Conservation (phyloP, 2,888 invertebrate genomes). For the Sialis fuliginosa region DNA sequence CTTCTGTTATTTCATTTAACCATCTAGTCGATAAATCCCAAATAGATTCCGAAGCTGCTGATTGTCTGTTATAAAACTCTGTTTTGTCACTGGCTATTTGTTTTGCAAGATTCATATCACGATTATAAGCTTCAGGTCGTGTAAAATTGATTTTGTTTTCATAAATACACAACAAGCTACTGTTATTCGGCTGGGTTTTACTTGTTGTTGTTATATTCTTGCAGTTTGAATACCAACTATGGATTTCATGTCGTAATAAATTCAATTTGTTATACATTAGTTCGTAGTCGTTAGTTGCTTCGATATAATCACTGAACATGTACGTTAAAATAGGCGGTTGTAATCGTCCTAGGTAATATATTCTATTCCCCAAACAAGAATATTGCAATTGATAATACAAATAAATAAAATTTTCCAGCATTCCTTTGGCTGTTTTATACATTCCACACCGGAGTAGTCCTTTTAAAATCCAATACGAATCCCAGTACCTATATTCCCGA, state of each 20-base stretch:
- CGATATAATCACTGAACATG: slow-evolving; percentile 54
- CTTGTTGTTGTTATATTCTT: slow-evolving; percentile 16
- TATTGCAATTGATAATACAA: slow-evolving; percentile 48
- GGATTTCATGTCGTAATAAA: slow-evolving; percentile 42
- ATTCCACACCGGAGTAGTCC: slow-evolving; percentile 63
- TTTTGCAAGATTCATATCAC: slow-evolving; percentile 48
- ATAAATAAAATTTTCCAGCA: slow-evolving; percentile 57
- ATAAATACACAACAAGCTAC: slow-evolving; percentile 39
- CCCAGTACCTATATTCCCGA: slow-evolving; percentile 70
- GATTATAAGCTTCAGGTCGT: slow-evolving; percentile 16
- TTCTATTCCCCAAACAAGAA: slow-evolving; percentile 67
- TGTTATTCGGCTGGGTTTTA: slow-evolving; percentile 42
- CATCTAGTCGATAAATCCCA: slow-evolving; percentile 79
- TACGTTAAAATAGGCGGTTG: slow-evolving; percentile 53
- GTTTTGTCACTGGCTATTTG: slow-evolving; percentile 48
- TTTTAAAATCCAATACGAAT: slow-evolving; percentile 72
- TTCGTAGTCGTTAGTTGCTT: slow-evolving; percentile 38
- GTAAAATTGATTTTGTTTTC: slow-evolving; percentile 32
- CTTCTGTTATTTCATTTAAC: slow-evolving; percentile 39
- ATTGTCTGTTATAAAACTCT: too few relatives aligned
- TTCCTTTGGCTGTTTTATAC: slow-evolving; percentile 50
- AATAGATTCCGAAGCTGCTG: slow-evolving; percentile 36
- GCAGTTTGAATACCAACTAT: slow-evolving; percentile 43
- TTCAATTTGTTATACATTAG: slow-evolving; percentile 43
- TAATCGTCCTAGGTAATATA: slow-evolving; percentile 56